Evolutionary conservation across 2,888 invertebrate species (phyloP).

Genomic region (Darwinula stevensoni): DNA sequence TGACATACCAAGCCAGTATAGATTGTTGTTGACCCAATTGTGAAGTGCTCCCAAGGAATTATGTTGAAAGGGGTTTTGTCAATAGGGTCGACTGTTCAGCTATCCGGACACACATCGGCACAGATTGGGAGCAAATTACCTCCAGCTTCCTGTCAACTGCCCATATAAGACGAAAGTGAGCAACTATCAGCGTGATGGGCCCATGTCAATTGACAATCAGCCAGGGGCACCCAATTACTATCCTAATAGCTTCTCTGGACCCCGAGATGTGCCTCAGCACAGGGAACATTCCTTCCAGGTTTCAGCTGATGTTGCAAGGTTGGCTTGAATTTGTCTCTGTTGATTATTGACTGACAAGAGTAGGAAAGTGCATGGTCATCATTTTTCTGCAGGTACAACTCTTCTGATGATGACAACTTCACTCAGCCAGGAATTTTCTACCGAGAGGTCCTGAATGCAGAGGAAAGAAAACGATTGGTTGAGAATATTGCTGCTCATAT

Average conservation of each 20-base stretch:
- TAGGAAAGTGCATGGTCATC: too few species aligned
- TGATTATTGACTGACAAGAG: neutral
- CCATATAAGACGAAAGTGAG: slow-evolving; percentile 28
- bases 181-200: slow-evolving; percentile 75
- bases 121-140: slow-evolving; percentile 64
- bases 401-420: slow-evolving; percentile 66
- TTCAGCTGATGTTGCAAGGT: slow-evolving; percentile 39
- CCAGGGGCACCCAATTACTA: slow-evolving; percentile 74
- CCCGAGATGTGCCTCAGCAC: slow-evolving; percentile 28
- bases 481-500: slow-evolving; percentile 51
- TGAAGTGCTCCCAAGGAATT: neutral
- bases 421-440: slow-evolving; percentile 54
- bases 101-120: slow-evolving; percentile 78
- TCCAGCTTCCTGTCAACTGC: slow-evolving; percentile 83
- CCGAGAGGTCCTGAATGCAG: slow-evolving; percentile 40
- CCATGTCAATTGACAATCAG: slow-evolving; percentile 43
- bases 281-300: slow-evolving; percentile 28
- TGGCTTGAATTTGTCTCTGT: slow-evolving; percentile 6
- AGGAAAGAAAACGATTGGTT: slow-evolving; percentile 35
- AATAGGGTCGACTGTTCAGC: slow-evolving; percentile 47
- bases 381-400: slow-evolving; percentile 28
- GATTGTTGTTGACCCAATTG: too few species aligned
- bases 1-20: too few species aligned
- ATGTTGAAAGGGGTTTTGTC: neutral
- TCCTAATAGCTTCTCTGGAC: slow-evolving; percentile 84